Conservation (phyloP, 2,113 vertebrate species). For the Xiphorhynchus elegans region DNA sequence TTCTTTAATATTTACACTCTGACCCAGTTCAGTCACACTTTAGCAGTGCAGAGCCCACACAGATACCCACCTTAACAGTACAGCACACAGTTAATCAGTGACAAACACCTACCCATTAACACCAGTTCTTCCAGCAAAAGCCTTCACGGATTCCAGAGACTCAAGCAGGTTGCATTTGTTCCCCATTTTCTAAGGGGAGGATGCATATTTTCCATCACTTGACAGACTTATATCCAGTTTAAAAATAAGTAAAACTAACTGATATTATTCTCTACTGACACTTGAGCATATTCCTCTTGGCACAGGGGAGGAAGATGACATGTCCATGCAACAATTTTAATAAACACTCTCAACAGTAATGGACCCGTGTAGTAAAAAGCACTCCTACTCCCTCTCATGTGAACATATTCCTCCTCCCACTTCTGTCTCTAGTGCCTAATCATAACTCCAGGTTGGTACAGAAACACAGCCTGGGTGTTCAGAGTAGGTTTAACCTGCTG, state of each 20-base stretch:
- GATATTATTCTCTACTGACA: background rate
- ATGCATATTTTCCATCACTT: background rate
- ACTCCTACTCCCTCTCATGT: background rate
- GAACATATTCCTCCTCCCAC: background rate
- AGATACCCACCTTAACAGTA: background rate
- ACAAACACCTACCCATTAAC: background rate
- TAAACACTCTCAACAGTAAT: background rate
- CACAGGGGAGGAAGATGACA: background rate
- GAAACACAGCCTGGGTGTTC: background rate
- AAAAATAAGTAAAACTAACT: background rate
- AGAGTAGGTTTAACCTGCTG: background rate
- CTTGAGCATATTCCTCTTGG: background rate
- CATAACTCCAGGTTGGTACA: background rate
- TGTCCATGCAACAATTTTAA: background rate
- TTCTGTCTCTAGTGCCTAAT: background rate
- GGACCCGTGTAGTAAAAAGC: accelerated
- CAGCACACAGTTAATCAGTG: background rate
- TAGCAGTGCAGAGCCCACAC: background rate
- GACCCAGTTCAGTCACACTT: background rate
- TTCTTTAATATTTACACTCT: background rate
- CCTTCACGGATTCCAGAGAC: background rate
- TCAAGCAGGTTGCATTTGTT: background rate
- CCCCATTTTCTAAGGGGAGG: background rate
- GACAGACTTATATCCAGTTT: background rate
- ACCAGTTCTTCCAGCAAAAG: background rate